phyloP scores from a whole-genome alignment of 2,888 invertebrate genomes.

The Cephus pygmeus region DNA sequence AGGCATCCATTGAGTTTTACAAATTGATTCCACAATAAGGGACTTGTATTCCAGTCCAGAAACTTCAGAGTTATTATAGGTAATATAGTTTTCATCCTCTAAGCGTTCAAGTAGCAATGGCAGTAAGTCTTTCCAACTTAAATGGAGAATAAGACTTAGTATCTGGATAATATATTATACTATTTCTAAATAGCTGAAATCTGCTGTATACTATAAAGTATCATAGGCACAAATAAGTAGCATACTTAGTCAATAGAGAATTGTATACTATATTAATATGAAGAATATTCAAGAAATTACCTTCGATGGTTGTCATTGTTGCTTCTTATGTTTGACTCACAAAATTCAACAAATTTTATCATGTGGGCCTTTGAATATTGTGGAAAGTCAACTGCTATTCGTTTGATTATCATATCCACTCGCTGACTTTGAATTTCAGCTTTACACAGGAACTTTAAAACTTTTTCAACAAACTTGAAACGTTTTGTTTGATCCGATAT shows the following conservation, averaged over 20 bases:
- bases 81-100: slow-evolving; percentile 68
- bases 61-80: slow-evolving; percentile 71
- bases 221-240: neutral
- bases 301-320: slow-evolving; percentile 68
- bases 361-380: slow-evolving; percentile 69
- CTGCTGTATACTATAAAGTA: neutral
- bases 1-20: slow-evolving; percentile 72
- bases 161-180: neutral
- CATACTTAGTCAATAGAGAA: neutral
- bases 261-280: neutral
- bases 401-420: slow-evolving; percentile 67
- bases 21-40: slow-evolving; percentile 72
- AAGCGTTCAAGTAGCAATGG: slow-evolving; percentile 73
- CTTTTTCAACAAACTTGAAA: slow-evolving; percentile 50
- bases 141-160: slow-evolving; percentile 23
- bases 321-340: slow-evolving; percentile 68
- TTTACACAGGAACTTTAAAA: slow-evolving; percentile 63
- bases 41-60: slow-evolving; percentile 72
- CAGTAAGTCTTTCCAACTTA: slow-evolving; percentile 77
- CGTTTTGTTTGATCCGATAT: slow-evolving; percentile 49
- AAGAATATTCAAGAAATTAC: slow-evolving; percentile 43
- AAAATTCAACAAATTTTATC: slow-evolving; percentile 70
- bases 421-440: slow-evolving; percentile 63
- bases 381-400: slow-evolving; percentile 67
- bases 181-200: neutral